These are phyloP conservation scores for Microctonus aethiopoides DNA, from an alignment of 2,888 invertebrate species.

Conservation along the genomic window DNA sequence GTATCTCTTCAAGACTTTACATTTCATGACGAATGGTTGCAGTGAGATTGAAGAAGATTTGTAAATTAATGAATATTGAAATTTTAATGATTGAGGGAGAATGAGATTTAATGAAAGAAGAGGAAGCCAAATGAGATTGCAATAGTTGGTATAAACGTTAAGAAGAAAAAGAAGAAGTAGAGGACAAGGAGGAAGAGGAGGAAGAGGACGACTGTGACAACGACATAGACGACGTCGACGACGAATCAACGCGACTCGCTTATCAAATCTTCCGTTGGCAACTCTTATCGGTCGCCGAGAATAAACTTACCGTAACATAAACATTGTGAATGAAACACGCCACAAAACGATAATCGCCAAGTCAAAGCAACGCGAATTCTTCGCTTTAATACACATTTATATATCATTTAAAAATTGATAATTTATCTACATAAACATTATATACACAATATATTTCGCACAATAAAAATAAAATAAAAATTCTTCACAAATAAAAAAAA, in stretches of 20 bases:
- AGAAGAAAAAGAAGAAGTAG: no score
- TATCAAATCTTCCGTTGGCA: constrained; percentile 51
- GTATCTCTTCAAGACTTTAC: no score
- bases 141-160: no score
- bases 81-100: background rate
- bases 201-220: background rate
- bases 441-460: background rate
- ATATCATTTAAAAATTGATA: background rate
- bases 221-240: constrained; percentile 24
- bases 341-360: background rate
- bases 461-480: background rate
- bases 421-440: background rate
- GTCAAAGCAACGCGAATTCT: constrained; percentile 22
- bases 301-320: constrained; percentile 37
- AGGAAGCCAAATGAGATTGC: background rate
- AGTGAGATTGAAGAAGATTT: background rate
- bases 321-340: constrained; percentile 21
- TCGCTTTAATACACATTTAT: background rate
- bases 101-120: background rate
- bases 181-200: no score
- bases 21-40: background rate
- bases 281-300: constrained; percentile 50
- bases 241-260: constrained; percentile 33
- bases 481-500: background rate
- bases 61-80: background rate